Evolutionary conservation across 1,140 invertebrate species (phyloP).

Genomic region (Mercenaria mercenaria): DNA sequence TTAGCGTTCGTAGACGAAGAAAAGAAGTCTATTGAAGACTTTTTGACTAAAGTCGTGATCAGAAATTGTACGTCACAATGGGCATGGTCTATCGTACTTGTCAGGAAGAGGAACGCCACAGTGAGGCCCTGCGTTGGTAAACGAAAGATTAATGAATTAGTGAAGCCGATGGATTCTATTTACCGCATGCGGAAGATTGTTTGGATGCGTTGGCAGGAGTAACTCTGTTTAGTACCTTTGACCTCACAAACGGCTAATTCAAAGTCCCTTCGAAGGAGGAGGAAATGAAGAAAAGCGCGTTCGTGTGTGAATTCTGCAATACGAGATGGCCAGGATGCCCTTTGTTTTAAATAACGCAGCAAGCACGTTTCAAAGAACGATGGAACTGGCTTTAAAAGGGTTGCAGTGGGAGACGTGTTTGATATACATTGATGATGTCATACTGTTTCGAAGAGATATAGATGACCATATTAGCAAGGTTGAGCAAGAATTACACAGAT

Average conservation of each 20-base stretch:
- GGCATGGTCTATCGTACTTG: neutral
- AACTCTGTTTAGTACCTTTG: slow-evolving; percentile 14
- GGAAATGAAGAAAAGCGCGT: slow-evolving; percentile 31
- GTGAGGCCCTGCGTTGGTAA: slow-evolving; percentile 5
- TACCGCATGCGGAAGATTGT: slow-evolving; percentile 2
- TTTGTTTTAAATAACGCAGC: neutral
- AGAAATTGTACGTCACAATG: neutral
- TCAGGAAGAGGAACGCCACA: slow-evolving; percentile 26
- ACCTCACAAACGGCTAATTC: slow-evolving; percentile 24
- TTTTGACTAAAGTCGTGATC: slow-evolving; percentile 9
- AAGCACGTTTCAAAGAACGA: slow-evolving; percentile 14
- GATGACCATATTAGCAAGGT: slow-evolving; percentile 1
- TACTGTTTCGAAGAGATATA: neutral
- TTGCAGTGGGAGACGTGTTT: slow-evolving; percentile 35
- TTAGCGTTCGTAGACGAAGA: neutral
- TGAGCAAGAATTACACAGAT: slow-evolving; percentile 59
- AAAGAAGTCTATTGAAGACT: slow-evolving; percentile 3
- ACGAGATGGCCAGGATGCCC: slow-evolving; percentile 1
- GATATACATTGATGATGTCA: slow-evolving; percentile 53
- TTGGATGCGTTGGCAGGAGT: slow-evolving; percentile 15
- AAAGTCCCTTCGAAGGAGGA: slow-evolving; percentile 21
- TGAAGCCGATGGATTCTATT: slow-evolving; percentile 20
- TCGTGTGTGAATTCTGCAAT: slow-evolving; percentile 15
- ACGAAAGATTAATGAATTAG: neutral
- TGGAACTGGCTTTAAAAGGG: slow-evolving; percentile 43